These are phyloP conservation scores for Tuberolachnus salignus DNA, from an alignment of 2,888 invertebrate species.

Conservation along the genomic window DNA sequence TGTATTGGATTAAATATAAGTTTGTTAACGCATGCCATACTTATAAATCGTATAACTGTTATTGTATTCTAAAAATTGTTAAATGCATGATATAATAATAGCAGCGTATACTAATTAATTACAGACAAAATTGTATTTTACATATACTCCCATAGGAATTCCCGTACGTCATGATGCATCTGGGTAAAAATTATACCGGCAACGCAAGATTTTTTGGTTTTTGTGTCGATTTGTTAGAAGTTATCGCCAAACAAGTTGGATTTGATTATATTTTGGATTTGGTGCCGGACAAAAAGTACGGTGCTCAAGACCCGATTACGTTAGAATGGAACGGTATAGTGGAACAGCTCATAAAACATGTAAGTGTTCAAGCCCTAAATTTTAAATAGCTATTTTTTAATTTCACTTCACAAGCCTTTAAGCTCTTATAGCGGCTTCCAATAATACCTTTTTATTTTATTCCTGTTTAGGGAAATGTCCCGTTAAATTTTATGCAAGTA, in stretches of 20 bases:
- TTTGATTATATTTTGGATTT: constrained; percentile 75
- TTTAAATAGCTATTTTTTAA: neutral
- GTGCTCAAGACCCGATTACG: constrained; percentile 69
- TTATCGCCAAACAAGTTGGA: constrained; percentile 71
- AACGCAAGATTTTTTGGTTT: constrained; percentile 80
- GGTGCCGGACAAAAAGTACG: constrained; percentile 74
- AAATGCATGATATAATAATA: too few relatives aligned
- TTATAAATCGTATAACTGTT: too few relatives aligned
- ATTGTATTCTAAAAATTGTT: too few relatives aligned
- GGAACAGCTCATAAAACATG: constrained; percentile 74
- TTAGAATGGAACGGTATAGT: constrained; percentile 75
- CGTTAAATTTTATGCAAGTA: too few relatives aligned
- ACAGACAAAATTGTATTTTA: too few relatives aligned
- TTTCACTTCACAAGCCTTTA: neutral
- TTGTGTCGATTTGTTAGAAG: constrained; percentile 76
- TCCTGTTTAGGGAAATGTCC: too few relatives aligned
- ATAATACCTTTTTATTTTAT: too few relatives aligned
- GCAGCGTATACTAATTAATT: too few relatives aligned
- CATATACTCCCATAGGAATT: constrained; percentile 66
- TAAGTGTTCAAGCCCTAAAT: too few relatives aligned
- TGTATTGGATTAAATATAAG: too few relatives aligned
- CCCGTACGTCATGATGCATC: constrained; percentile 77
- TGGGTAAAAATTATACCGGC: constrained; percentile 73
- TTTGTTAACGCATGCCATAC: too few relatives aligned
- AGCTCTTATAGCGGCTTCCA: neutral